Base-by-base conservation (phyloP, 2,888 invertebrate genomes). In the Lacanobia wlatinum region DNA sequence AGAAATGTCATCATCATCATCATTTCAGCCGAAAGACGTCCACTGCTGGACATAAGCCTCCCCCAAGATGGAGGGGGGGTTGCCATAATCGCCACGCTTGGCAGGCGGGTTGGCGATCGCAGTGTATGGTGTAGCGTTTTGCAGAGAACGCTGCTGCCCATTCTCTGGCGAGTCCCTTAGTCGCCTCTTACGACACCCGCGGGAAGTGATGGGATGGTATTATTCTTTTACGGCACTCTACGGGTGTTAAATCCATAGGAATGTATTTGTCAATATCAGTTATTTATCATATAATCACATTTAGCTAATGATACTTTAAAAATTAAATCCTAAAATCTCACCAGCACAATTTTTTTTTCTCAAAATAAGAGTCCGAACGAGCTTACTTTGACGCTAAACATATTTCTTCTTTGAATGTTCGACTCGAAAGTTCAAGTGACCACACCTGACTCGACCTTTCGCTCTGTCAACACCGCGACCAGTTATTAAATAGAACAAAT, bases 401-500 rank as follows among this genome's bases (percentile, higher is more conserved):
- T 34, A 58, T 56, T 53, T 38, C 23, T 58, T 56, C 21, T 52
- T 23, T 23, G 34, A 69, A 43, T 46, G 56, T 40, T 12, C 60
- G 28, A 23, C 28, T 28, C 28, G 40, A 70, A 58, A 67, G 52
- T 73, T 73, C 48, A 62, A 66, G 8, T 62, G 78, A 65, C 28
- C 40, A 70, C 53, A 21, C 40, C 48, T 53, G 46, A 60, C 46
- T 28, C 62, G 80, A 79, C 74, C 73, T 79, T 67, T 79, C 52
- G 50, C 34, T 63, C 10, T 66, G 66, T 73, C 73, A 61, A 67
- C 74, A 79, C 60, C 21, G 18, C 52, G 28, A 68, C 53, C 52
- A 79, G 66, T 67, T 79, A 64, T 52, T 63, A 61, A 64, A 64
- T 62, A 60, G 78, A 78, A 55, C 73, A 79, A 79, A 78, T 67